Evolutionary conservation across 2,888 invertebrate genomes (phyloP).

Genomic region (Aleiodes leptofemur): DNA sequence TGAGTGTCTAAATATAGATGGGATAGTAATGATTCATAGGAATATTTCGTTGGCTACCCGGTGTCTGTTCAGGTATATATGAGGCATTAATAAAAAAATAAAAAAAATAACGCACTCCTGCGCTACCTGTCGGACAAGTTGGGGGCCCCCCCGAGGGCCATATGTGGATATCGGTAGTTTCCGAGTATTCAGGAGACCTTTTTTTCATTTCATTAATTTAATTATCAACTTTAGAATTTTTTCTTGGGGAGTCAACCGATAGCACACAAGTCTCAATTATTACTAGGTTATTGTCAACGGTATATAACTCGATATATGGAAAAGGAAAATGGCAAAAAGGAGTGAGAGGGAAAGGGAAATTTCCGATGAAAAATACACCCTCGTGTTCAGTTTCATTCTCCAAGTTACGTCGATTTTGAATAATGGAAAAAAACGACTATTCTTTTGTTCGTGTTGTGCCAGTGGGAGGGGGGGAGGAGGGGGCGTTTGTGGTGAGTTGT

Average conservation of each 20-base stretch:
- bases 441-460: too few relatives aligned
- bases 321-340: too few relatives aligned
- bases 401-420: too few relatives aligned
- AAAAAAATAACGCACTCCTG: not conserved
- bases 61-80: conserved; percentile 36
- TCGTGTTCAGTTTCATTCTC: too few relatives aligned
- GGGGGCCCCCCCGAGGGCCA: conserved; percentile 19
- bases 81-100: not conserved
- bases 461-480: too few relatives aligned
- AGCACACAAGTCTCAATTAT: not conserved
- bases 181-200: conserved; percentile 1
- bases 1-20: conserved; percentile 55
- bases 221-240: conserved; percentile 20
- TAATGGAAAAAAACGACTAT: too few relatives aligned
- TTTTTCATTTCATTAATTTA: conserved; percentile 30
- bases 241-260: not conserved
- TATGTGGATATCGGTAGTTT: conserved; percentile 20
- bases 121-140: conserved; percentile 42
- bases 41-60: conserved; percentile 50
- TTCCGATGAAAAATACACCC: too few relatives aligned
- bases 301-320: too few relatives aligned
- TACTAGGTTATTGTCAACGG: too few relatives aligned
- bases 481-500: too few relatives aligned
- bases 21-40: conserved; percentile 58
- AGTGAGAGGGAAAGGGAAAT: too few relatives aligned